Base-by-base conservation (phyloP, 1,140 invertebrate species). In the Euwallacea fornicatus region DNA sequence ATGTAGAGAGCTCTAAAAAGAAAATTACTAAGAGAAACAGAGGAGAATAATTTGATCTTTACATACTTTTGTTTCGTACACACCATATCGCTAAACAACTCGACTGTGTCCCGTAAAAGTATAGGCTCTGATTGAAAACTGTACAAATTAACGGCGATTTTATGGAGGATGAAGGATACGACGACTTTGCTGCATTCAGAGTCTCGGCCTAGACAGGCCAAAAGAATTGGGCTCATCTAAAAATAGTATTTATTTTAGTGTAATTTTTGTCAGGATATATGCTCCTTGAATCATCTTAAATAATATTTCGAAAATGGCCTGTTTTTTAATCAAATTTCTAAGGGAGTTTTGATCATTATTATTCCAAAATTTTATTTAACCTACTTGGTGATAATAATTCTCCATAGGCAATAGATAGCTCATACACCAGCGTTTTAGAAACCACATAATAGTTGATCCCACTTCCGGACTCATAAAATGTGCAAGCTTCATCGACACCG, bases 391-490 rank as follows among this genome's bases (percentile, higher is more conserved):
- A 78, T 93, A 94, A 77, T 88, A 84, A 16, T 82, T 85, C 75
- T 93, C 88, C 33, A 85, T 84, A 16, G 88, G 88, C 63, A 92
- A 81, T 33, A 95, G 83, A 79, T 95, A 96, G 9, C 88, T 88
- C 46, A 89, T 82, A 43, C 88, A 87, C 89, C 91, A 95, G 73
- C 89, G 86, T 61, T 88, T 87, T 7, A 96, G 82, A 75, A 94
- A 92, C 92, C 93, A 96, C 66, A 93, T 88, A 21, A 92, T 83
- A 0, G 88, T 91, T 44, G 87, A 88, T 6, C 89, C 88, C 0
- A 96, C 86, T 82, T 95, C 91, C 0, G 94, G 93, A 82, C 93
- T 95, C 13, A 95, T 81, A 72, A 89, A 83, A 69, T 85, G 83
- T 0, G 83, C 81, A 43, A 90, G 78, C 76, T 88, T 87, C 2